Evolutionary conservation across 2,113 vertebrate genomes (phyloP), one percentile per base, ranked within the genome.

Genomic region (Lepus americanus): DNA sequence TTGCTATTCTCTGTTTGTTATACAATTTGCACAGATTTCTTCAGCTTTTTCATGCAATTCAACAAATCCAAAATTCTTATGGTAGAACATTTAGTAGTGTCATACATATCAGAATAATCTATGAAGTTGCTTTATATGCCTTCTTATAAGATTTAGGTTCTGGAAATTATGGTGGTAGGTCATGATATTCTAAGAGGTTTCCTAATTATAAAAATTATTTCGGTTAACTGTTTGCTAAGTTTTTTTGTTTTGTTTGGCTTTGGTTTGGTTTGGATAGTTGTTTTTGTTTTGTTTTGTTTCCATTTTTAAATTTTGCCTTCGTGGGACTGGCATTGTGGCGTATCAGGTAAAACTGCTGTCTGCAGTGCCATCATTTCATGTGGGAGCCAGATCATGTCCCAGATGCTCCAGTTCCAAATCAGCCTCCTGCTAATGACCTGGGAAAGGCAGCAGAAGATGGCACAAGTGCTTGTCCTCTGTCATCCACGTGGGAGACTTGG

Each of bases 91-190:
- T 81, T 76, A 73, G 17, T 51, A 76, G 61, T 74, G 31, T 69
- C 25, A 29, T 17, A 77, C 29, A 59, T 77, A 36, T 8, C 53
- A 86, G 49, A 76, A 90, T 90, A 59, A 80, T 39, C 66, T 53
- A 29, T 53, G 3, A 31, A 81, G 0, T 1, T n/a, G 23, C 3
- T 53, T 44, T 86, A 64, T 81, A 64, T 10, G 4, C 13, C 13
- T 69, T 93, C 86, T 81, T 29, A 36, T 14, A 55, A 53, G 39
- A 93, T 29, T 81, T 39, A 81, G 27, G 6, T 87, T 95, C 39
- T 29, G 51, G 12, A 90, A 63, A 69, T 70, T 53, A 44, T 70
- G 36, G 76, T 86, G 25, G 9, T 29, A 3, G 39, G 31, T 53
- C 27, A 29, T 23, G 27, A 19, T 17, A 51, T 39, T n/a, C 55